Evolutionary conservation across 2,113 vertebrate genomes (phyloP), one percentile per base, ranked within the genome.

Genomic region (Syngnathus floridae): DNA sequence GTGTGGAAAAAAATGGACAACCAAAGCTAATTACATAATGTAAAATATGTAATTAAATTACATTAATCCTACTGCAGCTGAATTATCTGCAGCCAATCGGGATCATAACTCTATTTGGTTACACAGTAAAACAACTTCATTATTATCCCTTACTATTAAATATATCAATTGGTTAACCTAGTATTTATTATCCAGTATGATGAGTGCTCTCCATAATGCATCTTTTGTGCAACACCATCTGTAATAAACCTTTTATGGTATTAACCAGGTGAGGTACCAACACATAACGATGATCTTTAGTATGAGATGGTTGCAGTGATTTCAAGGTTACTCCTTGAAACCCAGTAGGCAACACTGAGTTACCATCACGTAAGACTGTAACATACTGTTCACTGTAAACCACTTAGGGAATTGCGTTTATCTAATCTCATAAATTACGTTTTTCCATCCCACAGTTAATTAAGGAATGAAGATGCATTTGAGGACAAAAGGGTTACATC

Each of bases 301-400:
- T 35, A 62, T 52, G 21, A 31, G 45, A 58, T 45, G 69, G 45
- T 59, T 70, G 36, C 45, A 65, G 62, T 31, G 40, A 7, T 51
- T 21, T 72, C 59, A 67, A 69, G 22, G 74, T 79, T 70, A 75
- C 67, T 63, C 36, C 46, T 41, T n/a, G 35, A 40, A 38, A 52
- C 43, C 2, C 7, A 12, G 9, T 36, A 31, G 26, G 26, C 26
- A 3, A 37, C 7, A 61, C 41, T 31, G 36, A 31, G 19, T 51
- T 37, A 57, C 7, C 58, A 38, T 52, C 31, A 11, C n/a, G 26
- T 1, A 17, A n/a, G 16, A 31, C 62, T 56, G 48, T 10, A n/a
- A 40, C 38, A 64, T 38, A 66, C 35, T 56, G 69, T 57, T 60
- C 21, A 54, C 35, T 16, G 17, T n/a, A 6, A 61, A 66, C 58